Percentiles rank a stretch among this genome's conserved stretches.
Evolutionary conservation across 2,113 vertebrate species (phyloP).

Genomic region (Podocnemis expansa): DNA sequence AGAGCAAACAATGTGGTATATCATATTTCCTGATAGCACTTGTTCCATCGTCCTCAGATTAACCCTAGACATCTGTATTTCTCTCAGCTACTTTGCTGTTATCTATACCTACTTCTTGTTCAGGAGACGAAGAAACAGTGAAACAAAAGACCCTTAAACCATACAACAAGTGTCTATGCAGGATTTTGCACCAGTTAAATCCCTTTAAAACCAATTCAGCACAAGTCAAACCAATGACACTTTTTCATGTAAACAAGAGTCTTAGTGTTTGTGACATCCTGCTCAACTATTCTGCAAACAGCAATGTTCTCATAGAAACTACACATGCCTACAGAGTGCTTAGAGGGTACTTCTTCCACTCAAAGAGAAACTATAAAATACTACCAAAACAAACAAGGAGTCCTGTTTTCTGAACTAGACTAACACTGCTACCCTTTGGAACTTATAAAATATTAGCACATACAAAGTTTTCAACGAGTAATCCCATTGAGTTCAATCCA

Average conservation of each 20-base stretch:
- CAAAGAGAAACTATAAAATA: neutral
- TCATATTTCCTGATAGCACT: neutral
- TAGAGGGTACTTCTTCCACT: conserved; percentile 2
- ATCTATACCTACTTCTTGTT: rapidly evolving
- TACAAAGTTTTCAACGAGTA: conserved; percentile 6
- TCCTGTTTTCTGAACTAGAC: too few relatives aligned
- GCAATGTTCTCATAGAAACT: conserved; percentile 50
- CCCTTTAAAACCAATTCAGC: conserved; percentile 11
- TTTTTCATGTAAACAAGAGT: neutral
- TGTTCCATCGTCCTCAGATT: too few relatives aligned
- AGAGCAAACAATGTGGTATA: neutral
- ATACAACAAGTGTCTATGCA: neutral
- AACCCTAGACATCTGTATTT: neutral
- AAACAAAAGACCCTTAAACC: neutral
- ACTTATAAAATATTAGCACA: neutral
- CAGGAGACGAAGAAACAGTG: rapidly evolving
- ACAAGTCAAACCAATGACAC: neutral
- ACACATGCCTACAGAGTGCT: conserved; percentile 23
- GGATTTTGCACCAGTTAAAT: neutral
- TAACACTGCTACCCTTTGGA: too few relatives aligned
- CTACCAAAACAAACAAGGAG: too few relatives aligned
- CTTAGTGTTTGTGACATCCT: neutral
- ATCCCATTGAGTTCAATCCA: neutral
- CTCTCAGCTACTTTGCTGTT: neutral
- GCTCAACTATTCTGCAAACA: conserved; percentile 17